Evolutionary conservation across 2,113 vertebrate genomes (phyloP).

Genomic region (Scomber scombrus): DNA sequence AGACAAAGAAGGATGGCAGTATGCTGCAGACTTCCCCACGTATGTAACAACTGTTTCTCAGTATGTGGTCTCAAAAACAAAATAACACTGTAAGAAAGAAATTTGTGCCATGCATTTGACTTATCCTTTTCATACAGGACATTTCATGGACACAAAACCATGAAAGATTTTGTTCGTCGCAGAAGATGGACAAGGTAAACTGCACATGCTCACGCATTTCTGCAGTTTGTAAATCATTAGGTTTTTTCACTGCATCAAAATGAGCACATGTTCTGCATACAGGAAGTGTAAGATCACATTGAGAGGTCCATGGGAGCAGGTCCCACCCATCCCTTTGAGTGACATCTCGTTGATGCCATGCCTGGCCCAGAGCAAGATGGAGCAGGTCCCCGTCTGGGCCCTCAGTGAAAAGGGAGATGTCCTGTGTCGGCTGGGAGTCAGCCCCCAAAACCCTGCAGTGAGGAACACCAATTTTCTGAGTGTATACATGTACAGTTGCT

Average conservation of each 20-base stretch:
- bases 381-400: slow-evolving; percentile 92
- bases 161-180: slow-evolving; percentile 97
- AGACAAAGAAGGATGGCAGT: slow-evolving; percentile 98
- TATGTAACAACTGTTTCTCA: slow-evolving; percentile 75
- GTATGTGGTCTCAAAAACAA: background rate
- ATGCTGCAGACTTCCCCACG: slow-evolving; percentile 96
- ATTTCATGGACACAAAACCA: slow-evolving; percentile 96
- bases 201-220: background rate
- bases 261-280: slow-evolving; percentile 7
- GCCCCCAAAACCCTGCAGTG: slow-evolving; percentile 89
- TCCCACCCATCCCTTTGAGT: slow-evolving; percentile 89
- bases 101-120: background rate
- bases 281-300: slow-evolving; percentile 95
- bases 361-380: slow-evolving; percentile 82
- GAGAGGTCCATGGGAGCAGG: slow-evolving; percentile 92
- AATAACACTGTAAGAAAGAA: too few species aligned
- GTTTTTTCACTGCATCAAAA: background rate
- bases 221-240: background rate
- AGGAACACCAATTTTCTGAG: slow-evolving; percentile 63
- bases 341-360: slow-evolving; percentile 94
- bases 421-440: slow-evolving; percentile 93
- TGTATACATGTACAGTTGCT: background rate
- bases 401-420: slow-evolving; percentile 97
- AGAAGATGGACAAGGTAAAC: slow-evolving; percentile 93
- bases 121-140: slow-evolving; percentile 83